Conservation (phyloP, 2,797 vertebrate genomes). For the Crocidura indochinensis region DNA sequence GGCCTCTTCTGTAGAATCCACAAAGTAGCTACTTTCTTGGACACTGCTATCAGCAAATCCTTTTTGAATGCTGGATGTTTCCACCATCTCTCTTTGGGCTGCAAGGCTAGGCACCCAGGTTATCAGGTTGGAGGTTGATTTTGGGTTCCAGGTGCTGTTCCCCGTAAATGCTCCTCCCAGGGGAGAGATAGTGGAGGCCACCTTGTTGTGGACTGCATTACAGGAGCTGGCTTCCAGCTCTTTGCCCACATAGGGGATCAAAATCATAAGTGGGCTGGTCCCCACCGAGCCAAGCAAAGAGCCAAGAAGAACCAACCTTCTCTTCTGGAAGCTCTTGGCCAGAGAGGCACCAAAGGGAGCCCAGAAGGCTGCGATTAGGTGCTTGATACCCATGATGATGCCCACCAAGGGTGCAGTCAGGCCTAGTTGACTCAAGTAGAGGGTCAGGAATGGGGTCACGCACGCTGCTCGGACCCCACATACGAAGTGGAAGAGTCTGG, state of each 20-base stretch:
- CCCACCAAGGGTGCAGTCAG: constrained; percentile 92
- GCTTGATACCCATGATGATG: constrained; percentile 91
- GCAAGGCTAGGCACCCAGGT: not conserved
- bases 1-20: not conserved
- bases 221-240: constrained; percentile 80
- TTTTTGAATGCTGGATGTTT: not conserved
- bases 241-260: constrained; percentile 88
- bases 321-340: constrained; percentile 90
- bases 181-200: not conserved
- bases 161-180: not conserved
- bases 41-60: not conserved
- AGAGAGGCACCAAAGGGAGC: constrained; percentile 90
- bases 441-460: constrained; percentile 94
- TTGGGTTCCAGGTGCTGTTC: fast-evolving
- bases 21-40: not conserved
- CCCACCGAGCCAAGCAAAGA: constrained; percentile 91
- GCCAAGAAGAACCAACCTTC: constrained; percentile 88
- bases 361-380: constrained; percentile 91
- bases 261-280: constrained; percentile 89
- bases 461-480: constrained; percentile 91
- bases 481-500: constrained; percentile 92
- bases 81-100: not conserved
- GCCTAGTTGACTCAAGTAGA: constrained; percentile 94
- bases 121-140: not conserved
- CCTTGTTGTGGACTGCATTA: constrained; percentile 76